Evolutionary conservation across 2,888 invertebrate genomes (phyloP).

Genomic region (Anoplius nigerrimus): DNA sequence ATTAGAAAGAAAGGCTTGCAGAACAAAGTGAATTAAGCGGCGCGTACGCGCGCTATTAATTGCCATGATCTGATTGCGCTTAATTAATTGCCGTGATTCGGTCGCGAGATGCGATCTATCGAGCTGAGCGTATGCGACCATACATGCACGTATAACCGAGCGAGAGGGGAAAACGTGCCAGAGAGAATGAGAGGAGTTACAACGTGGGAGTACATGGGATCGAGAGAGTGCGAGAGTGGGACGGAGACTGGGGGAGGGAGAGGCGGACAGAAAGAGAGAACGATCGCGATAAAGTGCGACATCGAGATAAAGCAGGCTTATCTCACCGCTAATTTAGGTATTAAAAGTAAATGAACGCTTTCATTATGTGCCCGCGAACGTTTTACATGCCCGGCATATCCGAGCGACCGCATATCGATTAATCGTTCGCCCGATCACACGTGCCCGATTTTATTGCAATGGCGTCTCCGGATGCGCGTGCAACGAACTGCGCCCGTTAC

Average conservation of each 20-base stretch:
- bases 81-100: slow-evolving; percentile 43
- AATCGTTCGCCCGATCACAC: slow-evolving; percentile 36
- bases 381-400: slow-evolving; percentile 2
- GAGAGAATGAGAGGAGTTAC: not conserved
- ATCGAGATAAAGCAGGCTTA: slow-evolving; percentile 11
- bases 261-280: not conserved
- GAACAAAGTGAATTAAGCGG: slow-evolving; percentile 45
- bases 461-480: slow-evolving; percentile 21
- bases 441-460: slow-evolving; percentile 41
- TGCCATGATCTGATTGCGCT: slow-evolving; percentile 41
- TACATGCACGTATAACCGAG: not conserved
- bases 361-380: slow-evolving; percentile 18
- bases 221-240: slow-evolving; percentile 2
- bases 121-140: not conserved
- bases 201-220: not conserved
- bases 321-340: slow-evolving; percentile 21
- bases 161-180: not conserved
- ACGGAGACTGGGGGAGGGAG: no score
- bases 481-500: slow-evolving; percentile 36
- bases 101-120: slow-evolving; percentile 32
- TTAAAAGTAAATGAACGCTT: slow-evolving; percentile 27
- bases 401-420: slow-evolving; percentile 22
- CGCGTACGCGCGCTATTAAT: slow-evolving; percentile 42
- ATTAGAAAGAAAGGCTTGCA: slow-evolving; percentile 38
- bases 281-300: not conserved